Evolutionary conservation across 1,140 invertebrate species (phyloP).

Genomic region (Ctenoplectra terminalis): DNA sequence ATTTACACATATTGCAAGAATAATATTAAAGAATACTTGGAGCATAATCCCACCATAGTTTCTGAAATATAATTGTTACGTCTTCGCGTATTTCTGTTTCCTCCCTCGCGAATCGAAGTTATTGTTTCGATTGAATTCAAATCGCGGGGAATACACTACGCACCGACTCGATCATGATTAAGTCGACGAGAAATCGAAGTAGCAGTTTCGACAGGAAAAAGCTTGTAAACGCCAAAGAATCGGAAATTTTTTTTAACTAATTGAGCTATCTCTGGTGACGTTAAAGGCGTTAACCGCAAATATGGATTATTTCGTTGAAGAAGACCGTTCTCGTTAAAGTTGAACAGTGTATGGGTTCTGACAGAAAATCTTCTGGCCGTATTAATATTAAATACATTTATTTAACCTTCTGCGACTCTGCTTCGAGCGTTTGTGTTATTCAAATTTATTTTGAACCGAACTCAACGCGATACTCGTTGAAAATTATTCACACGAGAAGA

Average conservation of each 20-base stretch:
- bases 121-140: conserved; percentile 23
- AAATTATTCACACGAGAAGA: background rate
- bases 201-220: background rate
- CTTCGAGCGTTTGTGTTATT: background rate
- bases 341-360: background rate
- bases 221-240: background rate
- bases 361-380: too few relatives aligned
- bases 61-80: background rate
- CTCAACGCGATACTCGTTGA: too few relatives aligned
- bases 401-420: background rate
- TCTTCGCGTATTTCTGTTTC: background rate
- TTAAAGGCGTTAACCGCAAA: background rate
- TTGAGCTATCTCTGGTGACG: background rate
- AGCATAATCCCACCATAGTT: background rate
- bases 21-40: too few relatives aligned
- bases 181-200: background rate
- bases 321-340: background rate
- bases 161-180: background rate
- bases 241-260: background rate
- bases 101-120: background rate
- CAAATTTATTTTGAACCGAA: background rate
- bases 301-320: background rate
- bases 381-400: background rate
- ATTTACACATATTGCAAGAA: too few relatives aligned
- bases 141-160: background rate